Evolutionary conservation across 2,888 invertebrate species (phyloP).

Genomic region (Microctonus hyperodae): DNA sequence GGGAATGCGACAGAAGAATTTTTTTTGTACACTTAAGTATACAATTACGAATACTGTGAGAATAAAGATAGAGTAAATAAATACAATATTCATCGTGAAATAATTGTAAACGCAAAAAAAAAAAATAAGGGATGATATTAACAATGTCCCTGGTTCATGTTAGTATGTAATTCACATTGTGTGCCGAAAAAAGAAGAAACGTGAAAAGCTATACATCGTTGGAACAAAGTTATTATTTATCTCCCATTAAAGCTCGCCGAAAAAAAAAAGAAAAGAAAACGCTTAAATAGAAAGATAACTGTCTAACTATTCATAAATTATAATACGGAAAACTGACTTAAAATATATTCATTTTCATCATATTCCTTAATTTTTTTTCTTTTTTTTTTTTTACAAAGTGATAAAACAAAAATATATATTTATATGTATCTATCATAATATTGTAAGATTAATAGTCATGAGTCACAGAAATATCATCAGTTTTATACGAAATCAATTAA

Average conservation of each 20-base stretch:
- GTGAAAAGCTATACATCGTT: not conserved
- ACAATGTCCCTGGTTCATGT: not conserved
- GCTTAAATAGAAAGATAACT: too few species aligned
- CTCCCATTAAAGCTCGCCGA: not conserved
- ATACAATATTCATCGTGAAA: conserved; percentile 43
- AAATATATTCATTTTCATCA: not conserved
- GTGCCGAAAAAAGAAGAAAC: conserved; percentile 26
- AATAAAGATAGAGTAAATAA: conserved; percentile 37
- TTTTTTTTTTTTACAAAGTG: not conserved
- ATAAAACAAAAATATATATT: not conserved
- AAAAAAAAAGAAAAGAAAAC: too few species aligned
- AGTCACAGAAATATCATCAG: too few species aligned
- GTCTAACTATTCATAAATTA: not conserved
- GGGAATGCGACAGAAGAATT: conserved; percentile 34
- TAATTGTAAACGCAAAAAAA: conserved; percentile 38
- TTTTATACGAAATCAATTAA: not conserved
- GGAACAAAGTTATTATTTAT: not conserved
- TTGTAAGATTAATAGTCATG: too few species aligned
- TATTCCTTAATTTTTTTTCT: not conserved
- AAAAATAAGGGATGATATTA: conserved; percentile 13
- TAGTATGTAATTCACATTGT: conserved; percentile 17
- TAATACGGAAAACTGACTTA: not conserved
- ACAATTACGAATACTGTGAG: conserved; percentile 34
- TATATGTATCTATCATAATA: not conserved
- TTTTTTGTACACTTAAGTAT: conserved; percentile 34